Base-by-base conservation (phyloP, 2,888 invertebrate genomes). In the Linnaemya tessellans region DNA sequence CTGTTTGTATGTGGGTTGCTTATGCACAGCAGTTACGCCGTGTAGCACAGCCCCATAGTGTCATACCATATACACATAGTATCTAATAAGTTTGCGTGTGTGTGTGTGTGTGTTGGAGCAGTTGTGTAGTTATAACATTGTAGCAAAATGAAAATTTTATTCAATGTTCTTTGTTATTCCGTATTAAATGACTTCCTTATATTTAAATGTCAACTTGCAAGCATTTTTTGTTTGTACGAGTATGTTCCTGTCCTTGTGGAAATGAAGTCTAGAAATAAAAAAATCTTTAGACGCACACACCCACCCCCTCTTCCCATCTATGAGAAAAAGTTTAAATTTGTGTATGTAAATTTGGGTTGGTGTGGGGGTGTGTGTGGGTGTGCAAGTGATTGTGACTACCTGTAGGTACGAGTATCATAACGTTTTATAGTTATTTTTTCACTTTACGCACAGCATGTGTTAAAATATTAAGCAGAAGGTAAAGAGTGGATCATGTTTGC, bases 391-490 rank as follows among this genome's bases (percentile, higher is more conserved):
- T 35, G 38, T 46, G 7, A 11, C 10, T 18, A 11, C 25, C 30
- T 46, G 30, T 43, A 77, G n/a, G 46, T 35, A n/a, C n/a, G n/a
- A n/a, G n/a, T n/a, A 46, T 73, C 80, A 54, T 46, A 64, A 10
- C 71, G 38, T 71, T 80, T 80, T 73, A 80, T 67, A 74, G 74
- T 68, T 54, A 43, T 75, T 73, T 73, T 73, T 67, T 67, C 56
- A 77, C 46, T 68, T 84, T 68, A 74, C 62, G 65, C 80, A 78
- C 84, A 81, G 84, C 84, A 74, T 81, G 80, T 78, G 78, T 56
- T 78, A 54, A 67, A 80, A 78, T 54, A 38, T 25, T 80, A 68
- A 80, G 67, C 51, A 74, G 25, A 67, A 60, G 68, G 51, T 74
- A 81, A 58, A 80, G 18, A 73, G 65, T 65, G 46, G 25, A 65